phyloP scores from a whole-genome alignment of 2,113 vertebrate genomes.

The Montifringilla adamsi region DNA sequence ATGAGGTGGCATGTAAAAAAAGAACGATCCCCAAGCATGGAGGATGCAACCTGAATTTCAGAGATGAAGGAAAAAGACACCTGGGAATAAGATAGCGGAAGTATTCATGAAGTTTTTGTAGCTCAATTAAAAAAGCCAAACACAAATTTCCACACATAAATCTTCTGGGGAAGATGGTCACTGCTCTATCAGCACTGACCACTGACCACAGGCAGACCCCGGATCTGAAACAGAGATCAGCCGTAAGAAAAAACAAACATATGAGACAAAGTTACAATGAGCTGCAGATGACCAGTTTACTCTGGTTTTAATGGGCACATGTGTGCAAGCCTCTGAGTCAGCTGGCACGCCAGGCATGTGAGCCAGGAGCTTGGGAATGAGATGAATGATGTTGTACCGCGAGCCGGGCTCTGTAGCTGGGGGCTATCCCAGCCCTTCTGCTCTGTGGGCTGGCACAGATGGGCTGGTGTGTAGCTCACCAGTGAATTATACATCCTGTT shows the following conservation, averaged over 20 bases:
- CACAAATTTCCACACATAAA: background rate
- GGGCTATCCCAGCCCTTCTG: background rate
- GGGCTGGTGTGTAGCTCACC: background rate
- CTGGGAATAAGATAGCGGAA: background rate
- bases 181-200: background rate
- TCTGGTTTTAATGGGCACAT: background rate
- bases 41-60: background rate
- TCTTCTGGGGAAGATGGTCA: background rate
- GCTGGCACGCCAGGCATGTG: background rate
- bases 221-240: background rate
- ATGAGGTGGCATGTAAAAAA: background rate
- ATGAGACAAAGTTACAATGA: background rate
- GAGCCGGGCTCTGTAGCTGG: background rate
- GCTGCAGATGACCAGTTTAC: background rate
- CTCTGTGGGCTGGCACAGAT: conserved; percentile 33
- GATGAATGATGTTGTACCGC: background rate
- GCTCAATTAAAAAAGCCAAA: background rate
- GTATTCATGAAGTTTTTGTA: background rate
- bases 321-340: background rate
- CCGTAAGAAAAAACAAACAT: background rate
- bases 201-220: background rate
- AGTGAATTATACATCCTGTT: background rate
- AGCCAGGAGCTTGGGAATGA: background rate
- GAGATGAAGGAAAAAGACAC: background rate
- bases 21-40: background rate